Evolutionary conservation across 23 tunicate genomes (phyloP).

Genomic region (Aplidium turbinatum): DNA sequence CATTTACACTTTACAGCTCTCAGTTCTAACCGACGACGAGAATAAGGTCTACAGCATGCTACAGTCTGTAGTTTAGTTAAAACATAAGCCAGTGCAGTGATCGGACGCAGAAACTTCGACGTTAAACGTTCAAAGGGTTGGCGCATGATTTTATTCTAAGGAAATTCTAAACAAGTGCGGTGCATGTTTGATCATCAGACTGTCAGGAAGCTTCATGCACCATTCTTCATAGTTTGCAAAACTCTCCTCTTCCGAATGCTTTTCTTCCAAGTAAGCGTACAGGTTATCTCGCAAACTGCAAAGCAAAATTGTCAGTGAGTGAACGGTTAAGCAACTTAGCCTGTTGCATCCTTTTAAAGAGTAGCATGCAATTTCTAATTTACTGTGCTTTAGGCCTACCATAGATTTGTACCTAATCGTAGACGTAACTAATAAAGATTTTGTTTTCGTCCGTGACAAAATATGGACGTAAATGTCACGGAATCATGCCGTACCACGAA

Average conservation of each 20-base stretch:
- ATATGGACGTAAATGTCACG: too few species aligned
- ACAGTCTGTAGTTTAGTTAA: too few species aligned
- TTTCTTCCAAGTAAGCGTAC: not conserved
- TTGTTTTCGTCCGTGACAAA: too few species aligned
- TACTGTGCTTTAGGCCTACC: not conserved
- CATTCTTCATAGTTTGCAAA: not conserved
- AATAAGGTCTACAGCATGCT: too few species aligned
- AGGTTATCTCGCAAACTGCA: conserved; percentile 22
- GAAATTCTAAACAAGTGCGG: conserved; percentile 14
- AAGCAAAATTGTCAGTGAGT: not conserved
- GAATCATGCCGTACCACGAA: not conserved
- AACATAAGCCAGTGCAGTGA: too few species aligned
- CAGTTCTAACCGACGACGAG: too few species aligned
- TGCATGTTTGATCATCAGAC: conserved; percentile 6
- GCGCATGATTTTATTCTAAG: too few species aligned
- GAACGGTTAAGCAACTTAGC: too few species aligned
- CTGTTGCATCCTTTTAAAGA: not conserved
- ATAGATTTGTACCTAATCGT: not conserved
- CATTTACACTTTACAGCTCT: too few species aligned
- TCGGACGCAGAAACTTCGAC: too few species aligned
- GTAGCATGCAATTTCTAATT: not conserved
- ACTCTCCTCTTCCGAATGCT: conserved; percentile 18
- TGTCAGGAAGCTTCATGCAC: conserved; percentile 2
- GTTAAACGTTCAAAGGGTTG: too few species aligned
- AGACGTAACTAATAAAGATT: not conserved